phyloP scores from a whole-genome alignment of 2,113 vertebrate genomes.

The Cervus canadensis region DNA sequence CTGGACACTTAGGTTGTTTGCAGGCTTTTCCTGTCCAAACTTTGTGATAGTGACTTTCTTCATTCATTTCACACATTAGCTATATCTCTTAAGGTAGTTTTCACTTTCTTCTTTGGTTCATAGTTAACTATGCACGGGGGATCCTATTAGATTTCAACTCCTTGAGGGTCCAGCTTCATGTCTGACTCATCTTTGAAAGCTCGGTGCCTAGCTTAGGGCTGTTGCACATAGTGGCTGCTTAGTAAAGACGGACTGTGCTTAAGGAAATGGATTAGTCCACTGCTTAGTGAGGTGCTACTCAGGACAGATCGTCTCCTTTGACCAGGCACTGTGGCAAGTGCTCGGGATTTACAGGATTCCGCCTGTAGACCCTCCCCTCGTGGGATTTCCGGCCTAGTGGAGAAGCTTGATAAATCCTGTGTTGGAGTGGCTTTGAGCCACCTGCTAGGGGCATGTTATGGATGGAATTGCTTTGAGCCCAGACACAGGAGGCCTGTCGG shows the following conservation, averaged over 20 bases:
- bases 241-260: neutral
- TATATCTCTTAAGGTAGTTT: constrained; percentile 7
- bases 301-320: neutral
- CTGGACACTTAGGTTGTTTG: neutral
- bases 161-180: neutral
- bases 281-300: neutral
- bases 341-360: neutral
- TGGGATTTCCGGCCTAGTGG: neutral
- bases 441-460: neutral
- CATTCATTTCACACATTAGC: constrained; percentile 30
- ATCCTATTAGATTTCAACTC: neutral
- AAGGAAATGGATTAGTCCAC: neutral
- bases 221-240: neutral
- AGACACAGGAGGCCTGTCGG: neutral
- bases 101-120: constrained; percentile 21
- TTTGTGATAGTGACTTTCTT: neutral
- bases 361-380: neutral
- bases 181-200: constrained; percentile 29
- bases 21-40: neutral
- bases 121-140: neutral
- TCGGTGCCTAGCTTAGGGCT: neutral
- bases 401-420: neutral
- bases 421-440: neutral
- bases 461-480: neutral
- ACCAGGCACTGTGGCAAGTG: neutral